These are phyloP conservation scores for Chaitophorus viminalis DNA, from an alignment of 2,888 invertebrate genomes.

Conservation along the genomic window DNA sequence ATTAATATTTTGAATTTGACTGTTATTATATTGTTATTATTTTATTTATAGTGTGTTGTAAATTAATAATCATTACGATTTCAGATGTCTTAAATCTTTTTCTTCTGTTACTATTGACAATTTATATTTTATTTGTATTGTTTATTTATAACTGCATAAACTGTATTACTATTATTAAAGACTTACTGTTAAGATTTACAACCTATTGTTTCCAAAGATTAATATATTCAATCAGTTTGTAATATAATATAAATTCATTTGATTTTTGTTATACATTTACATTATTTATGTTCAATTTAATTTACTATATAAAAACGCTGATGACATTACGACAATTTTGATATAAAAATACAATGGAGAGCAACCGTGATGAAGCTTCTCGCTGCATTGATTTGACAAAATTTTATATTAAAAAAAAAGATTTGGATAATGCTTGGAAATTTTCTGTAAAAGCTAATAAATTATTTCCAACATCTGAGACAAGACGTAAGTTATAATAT, in stretches of 20 bases:
- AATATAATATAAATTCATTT: background rate
- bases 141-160: background rate
- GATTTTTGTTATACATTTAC: background rate
- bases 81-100: no score
- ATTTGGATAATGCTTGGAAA: constrained; percentile 86
- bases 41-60: no score
- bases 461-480: constrained; percentile 83
- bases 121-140: no score
- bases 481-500: constrained; percentile 74
- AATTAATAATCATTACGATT: no score
- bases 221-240: background rate
- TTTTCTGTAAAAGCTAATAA: constrained; percentile 89
- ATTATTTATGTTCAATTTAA: background rate
- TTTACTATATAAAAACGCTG: background rate
- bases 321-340: background rate
- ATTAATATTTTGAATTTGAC: no score
- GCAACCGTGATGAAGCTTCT: constrained; percentile 91
- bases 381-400: constrained; percentile 88
- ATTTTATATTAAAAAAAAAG: constrained; percentile 77
- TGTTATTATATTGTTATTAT: no score
- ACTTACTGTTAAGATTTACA: no score
- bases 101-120: no score
- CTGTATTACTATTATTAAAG: no score
- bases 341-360: constrained; percentile 73
- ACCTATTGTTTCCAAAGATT: no score